Evolutionary conservation across 2,888 invertebrate species (phyloP).

Genomic region (Sinopyrophorus schimmeli): DNA sequence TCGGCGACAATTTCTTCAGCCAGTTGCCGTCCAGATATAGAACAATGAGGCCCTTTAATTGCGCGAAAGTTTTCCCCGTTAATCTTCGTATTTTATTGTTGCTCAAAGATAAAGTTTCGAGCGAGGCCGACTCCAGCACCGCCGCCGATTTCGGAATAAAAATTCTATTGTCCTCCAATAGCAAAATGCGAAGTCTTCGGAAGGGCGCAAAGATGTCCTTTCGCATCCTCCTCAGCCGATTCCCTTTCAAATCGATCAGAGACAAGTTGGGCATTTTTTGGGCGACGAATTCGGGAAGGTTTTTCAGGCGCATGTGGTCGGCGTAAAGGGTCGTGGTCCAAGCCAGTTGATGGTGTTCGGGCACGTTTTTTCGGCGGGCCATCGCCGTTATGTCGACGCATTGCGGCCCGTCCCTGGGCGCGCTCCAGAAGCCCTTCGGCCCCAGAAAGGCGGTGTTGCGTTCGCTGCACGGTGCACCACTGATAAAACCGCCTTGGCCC

Average conservation of each 20-base stretch:
- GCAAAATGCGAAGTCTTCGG: slow-evolving; percentile 42
- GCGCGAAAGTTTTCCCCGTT: slow-evolving; percentile 41
- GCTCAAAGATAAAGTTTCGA: slow-evolving; percentile 46
- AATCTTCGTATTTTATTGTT: slow-evolving; percentile 44
- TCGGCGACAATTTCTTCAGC: slow-evolving; percentile 38
- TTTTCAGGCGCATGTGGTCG: slow-evolving; percentile 44
- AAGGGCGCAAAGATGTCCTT: slow-evolving; percentile 32
- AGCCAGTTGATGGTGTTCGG: slow-evolving; percentile 16
- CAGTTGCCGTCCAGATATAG: slow-evolving; percentile 48
- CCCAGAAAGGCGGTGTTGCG: slow-evolving; percentile 47
- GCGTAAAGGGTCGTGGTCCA: slow-evolving; percentile 43
- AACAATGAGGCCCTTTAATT: slow-evolving; percentile 42
- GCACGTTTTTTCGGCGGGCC: slow-evolving; percentile 31
- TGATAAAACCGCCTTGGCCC: slow-evolving; percentile 30
- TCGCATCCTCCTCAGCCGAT: slow-evolving; percentile 41
- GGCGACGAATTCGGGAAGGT: slow-evolving; percentile 32
- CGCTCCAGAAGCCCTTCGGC: slow-evolving; percentile 31
- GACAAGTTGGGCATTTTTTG: slow-evolving; percentile 41
- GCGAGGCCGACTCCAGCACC: slow-evolving; percentile 41
- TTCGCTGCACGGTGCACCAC: slow-evolving; percentile 47
- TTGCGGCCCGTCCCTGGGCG: slow-evolving; percentile 34
- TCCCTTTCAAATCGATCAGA: slow-evolving; percentile 47
- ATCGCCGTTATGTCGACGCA: slow-evolving; percentile 47
- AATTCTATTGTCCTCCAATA: slow-evolving; percentile 39
- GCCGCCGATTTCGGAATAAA: slow-evolving; percentile 41